Percentiles rank a stretch among this genome's conserved stretches.
phyloP scores from a whole-genome alignment of 2,888 invertebrate genomes.

The Andricus curvator region DNA sequence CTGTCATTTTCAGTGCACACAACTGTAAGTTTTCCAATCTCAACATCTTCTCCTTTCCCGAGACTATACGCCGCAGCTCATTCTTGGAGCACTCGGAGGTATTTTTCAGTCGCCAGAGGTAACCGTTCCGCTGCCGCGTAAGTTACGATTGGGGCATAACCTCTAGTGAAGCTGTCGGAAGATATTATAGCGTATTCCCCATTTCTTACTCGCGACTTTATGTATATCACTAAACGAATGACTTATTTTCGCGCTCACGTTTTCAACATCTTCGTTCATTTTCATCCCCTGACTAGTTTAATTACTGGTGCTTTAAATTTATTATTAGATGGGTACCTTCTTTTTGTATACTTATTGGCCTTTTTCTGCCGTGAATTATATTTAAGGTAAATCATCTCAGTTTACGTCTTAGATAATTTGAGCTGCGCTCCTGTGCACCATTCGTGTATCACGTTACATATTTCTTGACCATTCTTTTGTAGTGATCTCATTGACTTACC shows the following conservation, averaged over 20 bases:
- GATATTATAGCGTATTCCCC: conserved; percentile 37
- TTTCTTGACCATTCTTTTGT: too few species aligned
- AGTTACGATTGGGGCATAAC: conserved; percentile 41
- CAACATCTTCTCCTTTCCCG: too few species aligned
- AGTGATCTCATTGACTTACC: too few species aligned
- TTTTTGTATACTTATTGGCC: too few species aligned
- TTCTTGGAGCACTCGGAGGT: too few species aligned
- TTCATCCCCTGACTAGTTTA: neutral
- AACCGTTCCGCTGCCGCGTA: conserved; percentile 51
- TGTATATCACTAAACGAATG: neutral
- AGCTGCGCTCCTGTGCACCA: conserved; percentile 46
- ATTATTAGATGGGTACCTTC: too few species aligned
- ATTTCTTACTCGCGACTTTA: neutral
- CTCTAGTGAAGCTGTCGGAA: neutral
- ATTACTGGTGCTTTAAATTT: neutral
- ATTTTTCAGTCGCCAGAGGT: neutral
- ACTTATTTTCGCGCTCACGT: neutral
- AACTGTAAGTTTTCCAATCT: too few species aligned
- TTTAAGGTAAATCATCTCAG: conserved; percentile 40
- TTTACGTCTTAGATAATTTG: conserved; percentile 41
- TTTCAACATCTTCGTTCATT: conserved; percentile 36
- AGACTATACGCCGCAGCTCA: too few species aligned
- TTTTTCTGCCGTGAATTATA: neutral
- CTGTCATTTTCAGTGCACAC: too few species aligned
- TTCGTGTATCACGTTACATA: neutral